phyloP scores from a whole-genome alignment of 2,888 invertebrate species.

The Eumerus sabulonum region DNA sequence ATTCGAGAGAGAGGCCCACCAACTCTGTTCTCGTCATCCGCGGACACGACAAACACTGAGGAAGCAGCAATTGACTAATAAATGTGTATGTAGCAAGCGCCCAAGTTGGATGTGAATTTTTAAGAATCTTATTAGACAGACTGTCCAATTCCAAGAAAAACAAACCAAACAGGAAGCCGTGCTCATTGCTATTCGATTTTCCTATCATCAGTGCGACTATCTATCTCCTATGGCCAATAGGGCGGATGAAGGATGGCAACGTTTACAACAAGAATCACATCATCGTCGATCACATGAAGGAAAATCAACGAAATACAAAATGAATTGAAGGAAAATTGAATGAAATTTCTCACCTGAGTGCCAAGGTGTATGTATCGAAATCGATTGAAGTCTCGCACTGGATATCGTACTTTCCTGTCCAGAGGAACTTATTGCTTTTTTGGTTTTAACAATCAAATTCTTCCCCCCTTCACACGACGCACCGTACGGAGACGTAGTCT shows the following conservation, averaged over 20 bases:
- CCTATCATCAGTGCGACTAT: no score
- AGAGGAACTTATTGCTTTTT: conserved; percentile 3
- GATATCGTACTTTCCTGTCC: not conserved
- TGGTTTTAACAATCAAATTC: not conserved
- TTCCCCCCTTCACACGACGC: no score
- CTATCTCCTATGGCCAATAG: conserved; percentile 24
- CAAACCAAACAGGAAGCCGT: conserved; percentile 47
- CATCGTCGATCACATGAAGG: not conserved
- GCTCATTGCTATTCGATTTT: no score
- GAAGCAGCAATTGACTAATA: conserved; percentile 10
- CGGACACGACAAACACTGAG: conserved; percentile 27
- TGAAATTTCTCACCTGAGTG: conserved; percentile 52
- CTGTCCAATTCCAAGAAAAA: not conserved
- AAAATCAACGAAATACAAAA: conserved; percentile 19
- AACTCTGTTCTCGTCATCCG: no score
- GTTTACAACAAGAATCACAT: not conserved
- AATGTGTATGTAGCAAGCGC: no score
- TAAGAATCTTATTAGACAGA: not conserved
- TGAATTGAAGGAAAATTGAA: conserved; percentile 11
- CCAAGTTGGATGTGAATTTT: no score
- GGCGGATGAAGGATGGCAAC: conserved; percentile 8
- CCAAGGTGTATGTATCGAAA: conserved; percentile 39
- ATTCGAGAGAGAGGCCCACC: not conserved
- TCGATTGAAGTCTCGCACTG: conserved; percentile 28
- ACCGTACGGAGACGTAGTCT: not conserved